Evolutionary conservation across 2,113 vertebrate genomes (phyloP).

Genomic region (Plotosus lineatus): DNA sequence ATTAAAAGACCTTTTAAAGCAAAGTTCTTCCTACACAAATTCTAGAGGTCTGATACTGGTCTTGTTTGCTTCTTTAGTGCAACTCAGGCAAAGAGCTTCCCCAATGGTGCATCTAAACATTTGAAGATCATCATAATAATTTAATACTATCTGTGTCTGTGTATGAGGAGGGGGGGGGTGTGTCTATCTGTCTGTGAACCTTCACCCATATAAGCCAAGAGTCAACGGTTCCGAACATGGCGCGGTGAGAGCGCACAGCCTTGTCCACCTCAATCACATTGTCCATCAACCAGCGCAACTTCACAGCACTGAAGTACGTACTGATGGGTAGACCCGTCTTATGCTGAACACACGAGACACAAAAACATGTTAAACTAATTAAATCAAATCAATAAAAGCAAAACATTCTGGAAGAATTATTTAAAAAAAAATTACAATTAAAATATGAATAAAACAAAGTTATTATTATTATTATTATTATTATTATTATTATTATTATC

Average conservation of each 20-base stretch:
- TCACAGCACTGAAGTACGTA: conserved; percentile 96
- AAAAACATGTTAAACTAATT: neutral
- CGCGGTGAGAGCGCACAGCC: conserved; percentile 76
- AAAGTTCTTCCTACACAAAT: too few species aligned
- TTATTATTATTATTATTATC: neutral
- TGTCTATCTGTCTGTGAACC: neutral
- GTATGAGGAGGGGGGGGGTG: neutral
- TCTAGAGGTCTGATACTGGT: too few species aligned
- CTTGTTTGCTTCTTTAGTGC: too few species aligned
- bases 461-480: neutral
- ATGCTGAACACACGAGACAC: conserved; percentile 65
- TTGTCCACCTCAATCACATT: conserved; percentile 78
- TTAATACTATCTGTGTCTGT: neutral
- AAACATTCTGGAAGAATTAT: neutral
- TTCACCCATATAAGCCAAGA: conserved; percentile 98
- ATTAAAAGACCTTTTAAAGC: too few species aligned
- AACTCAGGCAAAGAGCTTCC: too few species aligned
- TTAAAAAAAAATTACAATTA: too few species aligned
- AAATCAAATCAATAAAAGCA: too few species aligned
- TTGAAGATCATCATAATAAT: too few species aligned
- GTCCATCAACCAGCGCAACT: conserved; percentile 93
- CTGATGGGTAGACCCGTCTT: conserved; percentile 95
- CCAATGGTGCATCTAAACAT: too few species aligned
- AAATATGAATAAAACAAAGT: neutral
- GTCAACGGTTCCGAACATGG: conserved; percentile 93